Conservation (phyloP, 2,113 vertebrate genomes). For the Marcusenius ussheri region DNA sequence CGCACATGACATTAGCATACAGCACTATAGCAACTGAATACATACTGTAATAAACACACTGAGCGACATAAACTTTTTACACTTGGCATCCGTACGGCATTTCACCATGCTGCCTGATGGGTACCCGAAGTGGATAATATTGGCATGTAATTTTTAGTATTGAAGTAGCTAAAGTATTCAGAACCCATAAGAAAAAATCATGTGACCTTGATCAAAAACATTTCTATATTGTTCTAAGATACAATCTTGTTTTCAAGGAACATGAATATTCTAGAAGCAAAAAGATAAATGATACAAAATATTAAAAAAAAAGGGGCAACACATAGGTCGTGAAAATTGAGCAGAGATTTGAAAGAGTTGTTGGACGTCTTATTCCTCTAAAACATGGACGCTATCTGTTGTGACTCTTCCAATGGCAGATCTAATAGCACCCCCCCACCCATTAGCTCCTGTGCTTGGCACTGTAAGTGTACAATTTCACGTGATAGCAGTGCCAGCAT, state of each 20-base stretch:
- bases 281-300: neutral
- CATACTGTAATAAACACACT: too few species aligned
- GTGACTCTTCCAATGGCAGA: neutral
- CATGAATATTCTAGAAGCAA: neutral
- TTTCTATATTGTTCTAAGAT: neutral
- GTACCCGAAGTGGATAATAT: neutral
- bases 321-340: neutral
- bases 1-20: too few species aligned
- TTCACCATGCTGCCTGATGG: too few species aligned
- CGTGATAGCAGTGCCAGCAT: neutral
- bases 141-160: neutral
- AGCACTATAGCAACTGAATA: too few species aligned
- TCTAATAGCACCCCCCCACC: neutral
- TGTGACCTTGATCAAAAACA: neutral
- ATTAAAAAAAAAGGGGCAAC: neutral
- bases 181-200: neutral
- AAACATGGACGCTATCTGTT: neutral
- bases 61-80: too few species aligned
- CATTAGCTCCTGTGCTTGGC: slow-evolving; percentile 10
- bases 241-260: neutral
- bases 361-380: neutral
- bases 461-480: slow-evolving; percentile 4
- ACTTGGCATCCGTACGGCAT: too few species aligned
- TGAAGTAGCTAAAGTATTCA: neutral
- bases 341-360: neutral